Conservation (phyloP, 2,888 invertebrate genomes). For the Reticulitermes lucifugus region DNA sequence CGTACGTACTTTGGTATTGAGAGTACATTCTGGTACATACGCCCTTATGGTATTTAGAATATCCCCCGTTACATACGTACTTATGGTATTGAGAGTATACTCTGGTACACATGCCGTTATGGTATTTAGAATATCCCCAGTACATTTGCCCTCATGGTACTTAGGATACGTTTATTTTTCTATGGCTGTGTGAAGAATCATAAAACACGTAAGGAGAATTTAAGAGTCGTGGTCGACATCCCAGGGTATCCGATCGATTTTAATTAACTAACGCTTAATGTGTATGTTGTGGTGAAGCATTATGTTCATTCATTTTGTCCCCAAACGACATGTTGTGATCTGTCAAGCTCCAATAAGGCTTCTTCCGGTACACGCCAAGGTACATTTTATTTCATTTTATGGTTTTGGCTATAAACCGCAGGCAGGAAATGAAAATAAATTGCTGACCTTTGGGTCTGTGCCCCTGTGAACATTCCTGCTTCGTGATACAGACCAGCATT, state of each 20-base stretch:
- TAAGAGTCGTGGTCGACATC: not conserved
- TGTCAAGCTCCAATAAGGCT: slow-evolving; percentile 15
- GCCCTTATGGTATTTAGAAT: too few species aligned
- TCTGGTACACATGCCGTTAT: too few species aligned
- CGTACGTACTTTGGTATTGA: too few species aligned
- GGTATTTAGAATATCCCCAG: too few species aligned
- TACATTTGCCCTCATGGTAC: too few species aligned
- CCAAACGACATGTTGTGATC: not conserved
- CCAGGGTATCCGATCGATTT: slow-evolving; percentile 15
- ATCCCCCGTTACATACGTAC: too few species aligned
- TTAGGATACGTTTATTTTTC: too few species aligned
- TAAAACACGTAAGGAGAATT: slow-evolving; percentile 17
- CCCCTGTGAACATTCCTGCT: not conserved
- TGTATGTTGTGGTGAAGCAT: not conserved
- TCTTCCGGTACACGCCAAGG: slow-evolving; percentile 11
- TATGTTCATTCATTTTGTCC: not conserved
- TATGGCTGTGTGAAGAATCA: not conserved
- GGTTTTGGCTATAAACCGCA: slow-evolving; percentile 32
- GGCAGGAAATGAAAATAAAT: slow-evolving; percentile 34
- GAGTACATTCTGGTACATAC: too few species aligned
- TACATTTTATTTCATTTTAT: slow-evolving; percentile 29
- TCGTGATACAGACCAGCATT: not conserved
- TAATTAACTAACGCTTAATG: slow-evolving; percentile 12
- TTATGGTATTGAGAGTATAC: too few species aligned
- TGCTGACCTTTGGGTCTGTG: not conserved